Evolutionary conservation across 2,113 vertebrate genomes (phyloP).

Genomic region (Cinclus cinclus): DNA sequence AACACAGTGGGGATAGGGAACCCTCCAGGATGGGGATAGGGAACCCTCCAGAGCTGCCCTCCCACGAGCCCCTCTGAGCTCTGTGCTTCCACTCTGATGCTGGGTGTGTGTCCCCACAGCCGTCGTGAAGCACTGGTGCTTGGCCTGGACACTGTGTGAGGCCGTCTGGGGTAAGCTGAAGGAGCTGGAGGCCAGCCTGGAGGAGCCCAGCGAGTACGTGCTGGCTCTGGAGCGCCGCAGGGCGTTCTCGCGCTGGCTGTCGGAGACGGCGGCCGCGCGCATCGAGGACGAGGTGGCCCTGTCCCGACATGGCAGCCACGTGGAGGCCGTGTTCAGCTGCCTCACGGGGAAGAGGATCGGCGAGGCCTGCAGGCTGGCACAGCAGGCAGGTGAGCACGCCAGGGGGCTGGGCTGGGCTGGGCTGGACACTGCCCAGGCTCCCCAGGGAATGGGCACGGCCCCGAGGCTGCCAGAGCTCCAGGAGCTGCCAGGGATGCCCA

Average conservation of each 20-base stretch:
- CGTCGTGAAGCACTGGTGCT: slow-evolving; percentile 76
- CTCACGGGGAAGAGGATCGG: slow-evolving; percentile 88
- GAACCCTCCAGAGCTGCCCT: not conserved
- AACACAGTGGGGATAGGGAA: not conserved
- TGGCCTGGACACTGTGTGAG: slow-evolving; percentile 90
- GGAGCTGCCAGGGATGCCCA: not conserved
- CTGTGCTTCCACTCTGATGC: rapidly evolving
- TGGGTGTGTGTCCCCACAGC: not conserved
- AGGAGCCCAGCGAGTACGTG: slow-evolving; percentile 73
- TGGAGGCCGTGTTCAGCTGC: slow-evolving; percentile 91
- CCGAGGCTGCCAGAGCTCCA: not conserved
- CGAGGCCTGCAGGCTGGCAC: slow-evolving; percentile 89
- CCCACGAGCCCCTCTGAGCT: not conserved
- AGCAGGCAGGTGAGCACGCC: slow-evolving; percentile 80
- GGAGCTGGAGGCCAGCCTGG: slow-evolving; percentile 72
- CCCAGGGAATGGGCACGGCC: not conserved
- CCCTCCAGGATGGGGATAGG: no score
- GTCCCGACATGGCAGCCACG: slow-evolving; percentile 60
- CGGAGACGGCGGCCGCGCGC: slow-evolving; percentile 70
- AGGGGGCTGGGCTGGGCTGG: not conserved
- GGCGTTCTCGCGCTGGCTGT: slow-evolving; percentile 89
- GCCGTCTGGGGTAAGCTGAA: slow-evolving; percentile 87
- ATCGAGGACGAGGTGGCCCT: slow-evolving; percentile 85
- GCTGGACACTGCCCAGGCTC: not conserved
- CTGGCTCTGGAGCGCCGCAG: slow-evolving; percentile 83